These are phyloP conservation scores for Mus pahari DNA, from an alignment of 2,113 vertebrate species.

Conservation along the genomic window DNA sequence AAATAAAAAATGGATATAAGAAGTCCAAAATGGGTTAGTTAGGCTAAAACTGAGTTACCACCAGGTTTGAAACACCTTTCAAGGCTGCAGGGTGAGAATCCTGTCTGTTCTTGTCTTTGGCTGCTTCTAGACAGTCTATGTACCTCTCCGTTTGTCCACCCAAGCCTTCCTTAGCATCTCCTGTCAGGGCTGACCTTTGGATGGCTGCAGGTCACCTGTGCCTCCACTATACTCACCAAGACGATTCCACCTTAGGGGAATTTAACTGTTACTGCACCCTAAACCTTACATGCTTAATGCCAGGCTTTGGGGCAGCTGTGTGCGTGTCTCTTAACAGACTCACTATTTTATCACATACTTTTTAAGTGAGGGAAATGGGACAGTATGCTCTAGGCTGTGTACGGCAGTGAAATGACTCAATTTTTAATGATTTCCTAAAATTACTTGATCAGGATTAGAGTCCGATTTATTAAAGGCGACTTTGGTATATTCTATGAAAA, in stretches of 20 bases:
- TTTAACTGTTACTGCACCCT: background rate
- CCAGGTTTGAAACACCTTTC: background rate
- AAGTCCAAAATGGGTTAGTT: background rate
- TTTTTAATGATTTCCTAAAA: slow-evolving; percentile 14
- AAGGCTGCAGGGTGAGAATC: fast-evolving
- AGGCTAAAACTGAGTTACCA: background rate
- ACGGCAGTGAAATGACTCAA: background rate
- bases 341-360: background rate
- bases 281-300: background rate
- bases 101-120: background rate
- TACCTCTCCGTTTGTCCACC: background rate
- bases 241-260: background rate
- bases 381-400: background rate
- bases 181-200: background rate
- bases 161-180: background rate
- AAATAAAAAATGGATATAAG: background rate
- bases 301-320: background rate
- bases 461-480: background rate
- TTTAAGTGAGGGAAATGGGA: background rate
- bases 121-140: background rate
- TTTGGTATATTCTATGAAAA: background rate
- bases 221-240: background rate
- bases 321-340: background rate
- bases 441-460: slow-evolving; percentile 8
- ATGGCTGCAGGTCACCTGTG: background rate